phyloP scores from a whole-genome alignment of 2,113 vertebrate genomes.

The Zosterops pallidus region DNA sequence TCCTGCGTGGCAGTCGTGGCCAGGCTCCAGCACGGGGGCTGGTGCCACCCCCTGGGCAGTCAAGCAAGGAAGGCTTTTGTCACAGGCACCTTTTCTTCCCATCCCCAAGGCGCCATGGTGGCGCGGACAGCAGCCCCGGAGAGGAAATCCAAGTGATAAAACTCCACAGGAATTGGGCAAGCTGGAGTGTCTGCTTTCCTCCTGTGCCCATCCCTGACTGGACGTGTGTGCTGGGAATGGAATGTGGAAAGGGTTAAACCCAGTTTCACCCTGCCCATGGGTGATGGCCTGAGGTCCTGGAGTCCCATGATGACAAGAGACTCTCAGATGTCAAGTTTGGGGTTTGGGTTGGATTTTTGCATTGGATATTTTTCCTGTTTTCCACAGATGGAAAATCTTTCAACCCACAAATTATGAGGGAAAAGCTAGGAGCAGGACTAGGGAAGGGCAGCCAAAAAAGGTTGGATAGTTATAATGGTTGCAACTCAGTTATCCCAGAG shows the following conservation, averaged over 20 bases:
- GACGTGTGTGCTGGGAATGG: not conserved
- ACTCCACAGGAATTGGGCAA: not conserved
- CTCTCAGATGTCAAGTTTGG: not conserved
- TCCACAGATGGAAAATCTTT: not conserved
- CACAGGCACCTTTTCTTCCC: not conserved
- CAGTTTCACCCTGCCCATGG: rapidly evolving
- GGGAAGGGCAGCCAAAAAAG: not conserved
- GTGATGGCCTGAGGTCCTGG: not conserved
- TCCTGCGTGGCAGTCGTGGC: not conserved
- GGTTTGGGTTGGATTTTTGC: not conserved
- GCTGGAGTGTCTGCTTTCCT: not conserved
- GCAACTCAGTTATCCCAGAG: rapidly evolving
- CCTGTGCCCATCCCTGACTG: not conserved
- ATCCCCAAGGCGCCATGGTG: not conserved
- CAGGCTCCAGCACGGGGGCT: not conserved
- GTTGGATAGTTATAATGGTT: not conserved
- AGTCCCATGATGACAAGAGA: not conserved
- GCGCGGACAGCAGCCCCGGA: not conserved
- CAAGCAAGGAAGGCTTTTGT: conserved; percentile 29
- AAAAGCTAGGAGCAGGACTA: not conserved
- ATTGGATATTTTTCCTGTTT: not conserved
- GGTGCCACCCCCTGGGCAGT: not conserved
- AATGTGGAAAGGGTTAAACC: not conserved
- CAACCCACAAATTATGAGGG: rapidly evolving
- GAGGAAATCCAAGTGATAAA: not conserved